Conservation (phyloP, 1,140 invertebrate genomes). For the Popillia japonica region DNA sequence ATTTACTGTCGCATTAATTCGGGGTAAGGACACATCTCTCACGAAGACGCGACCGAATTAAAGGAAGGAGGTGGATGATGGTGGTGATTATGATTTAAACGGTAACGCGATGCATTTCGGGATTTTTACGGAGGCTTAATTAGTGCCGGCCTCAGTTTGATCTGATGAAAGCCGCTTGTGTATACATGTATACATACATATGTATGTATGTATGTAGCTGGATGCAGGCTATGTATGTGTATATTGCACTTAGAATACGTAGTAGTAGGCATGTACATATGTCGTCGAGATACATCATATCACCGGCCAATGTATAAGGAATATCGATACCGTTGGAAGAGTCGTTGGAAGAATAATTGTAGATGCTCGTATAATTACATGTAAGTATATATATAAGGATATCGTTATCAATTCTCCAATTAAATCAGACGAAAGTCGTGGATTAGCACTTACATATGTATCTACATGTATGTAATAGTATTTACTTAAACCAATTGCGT, state of each 20-base stretch:
- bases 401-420: neutral
- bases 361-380: too few relatives aligned
- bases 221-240: too few relatives aligned
- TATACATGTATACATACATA: neutral
- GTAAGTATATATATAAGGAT: too few relatives aligned
- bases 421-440: neutral
- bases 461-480: neutral
- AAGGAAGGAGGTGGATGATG: neutral
- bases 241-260: too few relatives aligned
- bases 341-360: too few relatives aligned
- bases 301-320: too few relatives aligned
- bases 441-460: neutral
- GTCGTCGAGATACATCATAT: too few relatives aligned
- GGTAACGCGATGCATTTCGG: neutral
- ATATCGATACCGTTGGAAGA: too few relatives aligned
- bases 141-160: neutral
- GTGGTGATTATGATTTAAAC: too few relatives aligned
- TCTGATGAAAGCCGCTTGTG: neutral
- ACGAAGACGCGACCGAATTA: neutral
- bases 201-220: too few relatives aligned
- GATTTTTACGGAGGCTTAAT: conserved; percentile 11
- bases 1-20: neutral
- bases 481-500: too few relatives aligned
- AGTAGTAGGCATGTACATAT: too few relatives aligned
- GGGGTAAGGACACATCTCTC: conserved; percentile 3